These are phyloP conservation scores for Myiozetetes cayanensis DNA, from an alignment of 2,113 vertebrate genomes.

Conservation along the genomic window DNA sequence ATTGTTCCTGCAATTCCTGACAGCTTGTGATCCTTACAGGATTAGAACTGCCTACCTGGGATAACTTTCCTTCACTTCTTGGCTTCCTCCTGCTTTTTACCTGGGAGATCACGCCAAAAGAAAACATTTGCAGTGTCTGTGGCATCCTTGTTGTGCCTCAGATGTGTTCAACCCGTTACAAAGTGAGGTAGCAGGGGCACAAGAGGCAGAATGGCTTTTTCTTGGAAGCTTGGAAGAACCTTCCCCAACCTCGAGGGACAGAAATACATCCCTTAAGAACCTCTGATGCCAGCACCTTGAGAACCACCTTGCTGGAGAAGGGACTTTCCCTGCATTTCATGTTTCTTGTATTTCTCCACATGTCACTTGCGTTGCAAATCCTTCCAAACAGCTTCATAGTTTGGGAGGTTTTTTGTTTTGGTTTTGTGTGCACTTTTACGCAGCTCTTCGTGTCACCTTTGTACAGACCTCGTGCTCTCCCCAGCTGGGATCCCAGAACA, in stretches of 20 bases:
- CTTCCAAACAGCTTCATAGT: not conserved
- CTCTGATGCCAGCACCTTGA: not conserved
- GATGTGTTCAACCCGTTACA: not conserved
- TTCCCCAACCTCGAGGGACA: not conserved
- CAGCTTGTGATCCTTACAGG: not conserved
- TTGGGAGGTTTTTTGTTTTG: rapidly evolving
- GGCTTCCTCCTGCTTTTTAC: not conserved
- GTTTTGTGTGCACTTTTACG: not conserved
- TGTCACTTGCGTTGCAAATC: not conserved
- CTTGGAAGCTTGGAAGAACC: not conserved
- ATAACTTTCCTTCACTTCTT: not conserved
- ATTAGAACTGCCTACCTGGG: not conserved
- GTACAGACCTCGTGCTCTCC: not conserved
- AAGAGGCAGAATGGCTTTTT: not conserved
- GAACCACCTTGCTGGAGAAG: not conserved
- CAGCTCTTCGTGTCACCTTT: not conserved
- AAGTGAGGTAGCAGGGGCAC: not conserved
- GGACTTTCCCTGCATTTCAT: not conserved
- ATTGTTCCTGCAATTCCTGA: not conserved
- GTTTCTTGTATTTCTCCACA: not conserved
- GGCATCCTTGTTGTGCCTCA: not conserved
- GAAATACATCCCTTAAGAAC: not conserved
- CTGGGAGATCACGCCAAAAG: not conserved
- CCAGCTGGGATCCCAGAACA: not conserved
- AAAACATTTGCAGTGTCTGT: not conserved